Conservation (phyloP, 92 coral and sea anemone species). For the Actinernus sp. region DNA sequence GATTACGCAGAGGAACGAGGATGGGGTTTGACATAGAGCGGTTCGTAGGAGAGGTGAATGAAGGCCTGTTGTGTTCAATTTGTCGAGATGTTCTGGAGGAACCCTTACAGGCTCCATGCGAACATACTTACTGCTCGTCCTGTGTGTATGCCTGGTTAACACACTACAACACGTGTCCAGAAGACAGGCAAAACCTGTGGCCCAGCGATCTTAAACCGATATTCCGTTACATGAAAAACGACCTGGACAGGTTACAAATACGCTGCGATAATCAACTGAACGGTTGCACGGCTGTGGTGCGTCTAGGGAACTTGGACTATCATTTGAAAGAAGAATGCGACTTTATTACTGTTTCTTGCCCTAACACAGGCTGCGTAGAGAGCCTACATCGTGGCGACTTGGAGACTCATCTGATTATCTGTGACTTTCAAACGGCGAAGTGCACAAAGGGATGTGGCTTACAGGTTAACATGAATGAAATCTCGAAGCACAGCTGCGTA, state of each 20-base stretch:
- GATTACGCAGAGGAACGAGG: too few relatives aligned
- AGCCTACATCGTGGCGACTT: slow-evolving; percentile 72
- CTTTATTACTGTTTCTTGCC: slow-evolving; percentile 68
- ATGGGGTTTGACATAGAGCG: slow-evolving; percentile 95
- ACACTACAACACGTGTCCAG: slow-evolving; percentile 90
- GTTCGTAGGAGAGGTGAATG: slow-evolving; percentile 78
- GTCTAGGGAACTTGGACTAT: slow-evolving; percentile 68
- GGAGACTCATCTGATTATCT: slow-evolving; percentile 64
- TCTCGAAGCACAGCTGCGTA: slow-evolving; percentile 80
- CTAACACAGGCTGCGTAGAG: slow-evolving; percentile 79
- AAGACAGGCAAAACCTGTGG: slow-evolving; percentile 85
- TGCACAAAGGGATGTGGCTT: slow-evolving; percentile 83
- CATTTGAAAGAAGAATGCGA: slow-evolving; percentile 90
- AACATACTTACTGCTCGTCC: slow-evolving; percentile 86
- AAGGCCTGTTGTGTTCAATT: slow-evolving; percentile 85
- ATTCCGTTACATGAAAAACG: slow-evolving; percentile 89
- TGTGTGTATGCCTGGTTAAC: slow-evolving; percentile 86
- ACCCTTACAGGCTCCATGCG: slow-evolving; percentile 86
- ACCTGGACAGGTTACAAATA: slow-evolving; percentile 72
- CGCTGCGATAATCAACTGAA: slow-evolving; percentile 81
- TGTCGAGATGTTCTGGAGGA: slow-evolving; percentile 92
- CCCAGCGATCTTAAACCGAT: slow-evolving; percentile 89
- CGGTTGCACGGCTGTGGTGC: slow-evolving; percentile 78
- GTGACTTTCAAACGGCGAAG: slow-evolving; percentile 76
- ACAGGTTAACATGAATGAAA: slow-evolving; percentile 75